Base-by-base conservation (phyloP, 2,113 vertebrate genomes). In the Sigmodon hispidus region DNA sequence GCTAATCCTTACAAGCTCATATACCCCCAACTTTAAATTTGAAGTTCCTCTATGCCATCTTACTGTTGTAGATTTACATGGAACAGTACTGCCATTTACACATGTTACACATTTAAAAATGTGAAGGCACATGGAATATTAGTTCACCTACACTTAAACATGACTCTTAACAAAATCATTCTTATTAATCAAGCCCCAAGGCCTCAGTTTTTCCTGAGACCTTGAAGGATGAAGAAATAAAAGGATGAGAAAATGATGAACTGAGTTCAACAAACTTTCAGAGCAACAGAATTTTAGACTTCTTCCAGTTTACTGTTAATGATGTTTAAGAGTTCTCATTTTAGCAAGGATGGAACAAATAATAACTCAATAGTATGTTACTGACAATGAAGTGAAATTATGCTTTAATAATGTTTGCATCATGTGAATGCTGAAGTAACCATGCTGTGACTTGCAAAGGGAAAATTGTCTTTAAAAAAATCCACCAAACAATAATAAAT, bases 171-270 rank as follows among this genome's bases (percentile, higher is more conserved):
- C 34, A 70, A 89, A 40, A 36, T 22, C 10, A 8, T 48, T 92
- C 63, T 43, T 94, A 15, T 84, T 63, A 79, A 80, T n/a, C 24
- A 65, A 84, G n/a, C 24, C n/a, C 45, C 45, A 45, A 31, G 73
- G 45, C 22, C 89, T n/a, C n/a, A 79, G 8, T 92, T 81, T 95
- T 94, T 65, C 90, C 89, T 70, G n/a, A 76, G 29, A 77, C 89
- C 55, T 73, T 92, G n/a, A 84, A 94, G 16, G 43, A 76, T 59
- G 5, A 90, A 84, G 77, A 80, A 93, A 83, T 67, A 69, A 94
- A 93, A 88, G 59, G 16, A 88, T 81, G n/a, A 8, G 24, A 96
- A 96, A 95, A 48, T 81, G 34, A 76, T 89, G 59, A 81, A 85
- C 77, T 83, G 63, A 94, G 6, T 81, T 87, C 29, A 65, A 86